Evolutionary conservation across 2,888 invertebrate genomes (phyloP).

Genomic region (Plusia festucae): DNA sequence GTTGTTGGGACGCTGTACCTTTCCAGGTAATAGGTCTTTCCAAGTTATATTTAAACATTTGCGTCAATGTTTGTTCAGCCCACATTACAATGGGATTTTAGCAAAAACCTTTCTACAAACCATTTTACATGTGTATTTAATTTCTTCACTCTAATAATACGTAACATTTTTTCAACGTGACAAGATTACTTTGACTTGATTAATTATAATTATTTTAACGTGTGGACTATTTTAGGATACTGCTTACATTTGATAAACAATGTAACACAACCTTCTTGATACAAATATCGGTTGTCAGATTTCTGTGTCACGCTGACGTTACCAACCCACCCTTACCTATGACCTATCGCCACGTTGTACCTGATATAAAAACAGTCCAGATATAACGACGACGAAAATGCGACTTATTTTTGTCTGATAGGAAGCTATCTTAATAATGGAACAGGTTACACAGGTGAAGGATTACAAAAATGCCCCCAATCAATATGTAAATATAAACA

Average conservation of each 20-base stretch:
- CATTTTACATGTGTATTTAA: not conserved
- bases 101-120: not conserved
- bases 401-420: not conserved
- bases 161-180: too few relatives aligned
- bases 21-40: not conserved
- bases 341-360: not conserved
- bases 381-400: not conserved
- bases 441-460: constrained; percentile 13
- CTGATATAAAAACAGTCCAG: not conserved
- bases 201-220: too few relatives aligned
- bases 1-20: not conserved
- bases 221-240: too few relatives aligned
- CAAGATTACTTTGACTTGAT: too few relatives aligned
- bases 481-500: constrained; percentile 27
- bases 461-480: constrained; percentile 22
- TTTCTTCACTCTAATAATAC: too few relatives aligned
- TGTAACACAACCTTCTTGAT: too few relatives aligned
- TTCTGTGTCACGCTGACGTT: not conserved
- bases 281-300: not conserved
- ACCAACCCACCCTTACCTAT: not conserved
- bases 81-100: not conserved
- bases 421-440: not conserved
- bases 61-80: not conserved
- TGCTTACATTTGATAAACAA: too few relatives aligned
- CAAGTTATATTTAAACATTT: not conserved